Evolutionary conservation across 2,113 vertebrate genomes (phyloP).

Genomic region (Pogona vitticeps): DNA sequence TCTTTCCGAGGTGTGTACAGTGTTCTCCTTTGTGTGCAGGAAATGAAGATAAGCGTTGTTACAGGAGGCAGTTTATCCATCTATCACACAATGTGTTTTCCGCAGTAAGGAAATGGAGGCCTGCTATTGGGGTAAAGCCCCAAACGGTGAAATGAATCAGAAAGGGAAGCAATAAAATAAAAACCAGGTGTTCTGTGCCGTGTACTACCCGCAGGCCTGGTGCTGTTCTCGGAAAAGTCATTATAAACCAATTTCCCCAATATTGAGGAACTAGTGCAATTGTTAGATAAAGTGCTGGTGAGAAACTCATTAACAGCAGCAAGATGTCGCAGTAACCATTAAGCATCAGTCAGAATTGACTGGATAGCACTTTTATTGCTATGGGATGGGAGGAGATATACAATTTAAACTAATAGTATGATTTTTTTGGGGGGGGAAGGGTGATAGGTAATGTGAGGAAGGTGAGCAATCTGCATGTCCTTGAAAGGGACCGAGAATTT

Average conservation of each 20-base stretch:
- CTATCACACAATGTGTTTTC: constrained; percentile 36
- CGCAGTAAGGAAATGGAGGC: constrained; percentile 19
- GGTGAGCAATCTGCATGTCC: not conserved
- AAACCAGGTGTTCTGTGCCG: constrained; percentile 5
- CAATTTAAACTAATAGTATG: not conserved
- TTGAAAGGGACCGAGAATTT: not conserved
- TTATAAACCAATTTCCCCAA: not conserved
- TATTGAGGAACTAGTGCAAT: constrained; percentile 18
- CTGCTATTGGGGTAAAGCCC: not conserved
- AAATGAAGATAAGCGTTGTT: constrained; percentile 24
- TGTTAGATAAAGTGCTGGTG: not conserved
- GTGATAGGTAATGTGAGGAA: not conserved
- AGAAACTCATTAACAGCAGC: not conserved
- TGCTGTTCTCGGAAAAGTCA: constrained; percentile 5
- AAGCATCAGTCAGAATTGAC: not conserved
- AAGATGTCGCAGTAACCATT: not conserved
- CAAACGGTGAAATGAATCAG: constrained; percentile 46
- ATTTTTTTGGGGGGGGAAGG: not conserved
- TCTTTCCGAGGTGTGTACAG: constrained; percentile 5
- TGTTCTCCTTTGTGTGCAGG: constrained; percentile 1
- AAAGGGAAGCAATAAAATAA: constrained; percentile 56
- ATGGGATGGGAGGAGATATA: too few species aligned
- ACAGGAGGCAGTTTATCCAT: constrained; percentile 5
- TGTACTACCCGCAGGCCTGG: not conserved
- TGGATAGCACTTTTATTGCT: too few species aligned